phyloP scores from a whole-genome alignment of 2,888 invertebrate species.

The Crepidodera aurea region DNA sequence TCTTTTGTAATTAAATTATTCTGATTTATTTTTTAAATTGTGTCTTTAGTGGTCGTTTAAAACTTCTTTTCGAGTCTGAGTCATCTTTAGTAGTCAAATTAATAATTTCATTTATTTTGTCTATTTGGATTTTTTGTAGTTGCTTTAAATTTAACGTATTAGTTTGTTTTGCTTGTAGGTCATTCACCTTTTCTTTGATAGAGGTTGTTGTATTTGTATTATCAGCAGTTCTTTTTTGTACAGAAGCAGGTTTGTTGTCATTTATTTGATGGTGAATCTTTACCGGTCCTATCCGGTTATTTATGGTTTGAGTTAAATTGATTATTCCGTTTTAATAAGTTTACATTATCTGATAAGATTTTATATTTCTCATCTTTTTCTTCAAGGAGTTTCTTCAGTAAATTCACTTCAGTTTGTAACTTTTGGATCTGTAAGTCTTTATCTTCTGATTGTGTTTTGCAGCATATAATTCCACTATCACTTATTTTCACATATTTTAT shows the following conservation, averaged over 20 bases:
- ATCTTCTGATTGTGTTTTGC: background rate
- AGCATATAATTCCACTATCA: background rate
- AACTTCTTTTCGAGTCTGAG: background rate
- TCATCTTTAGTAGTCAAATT: background rate
- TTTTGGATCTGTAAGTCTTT: background rate
- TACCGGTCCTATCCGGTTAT: background rate
- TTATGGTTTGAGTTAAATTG: background rate
- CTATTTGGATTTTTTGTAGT: too few species aligned
- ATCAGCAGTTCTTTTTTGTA: background rate
- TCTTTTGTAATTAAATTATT: background rate
- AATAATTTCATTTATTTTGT: too few species aligned
- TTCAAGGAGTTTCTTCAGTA: background rate
- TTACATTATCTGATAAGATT: background rate
- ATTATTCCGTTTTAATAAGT: background rate
- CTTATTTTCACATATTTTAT: background rate
- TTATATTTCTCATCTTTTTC: background rate
- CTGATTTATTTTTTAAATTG: background rate
- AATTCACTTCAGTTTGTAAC: background rate
- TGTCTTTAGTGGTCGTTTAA: background rate
- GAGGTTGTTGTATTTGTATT: background rate
- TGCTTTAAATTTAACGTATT: too few species aligned
- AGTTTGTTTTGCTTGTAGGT: background rate
- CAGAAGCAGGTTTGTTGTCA: background rate
- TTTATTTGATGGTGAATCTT: background rate
- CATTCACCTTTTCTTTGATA: background rate